phyloP scores from a whole-genome alignment of 2,113 vertebrate genomes.

The Protomyctophum bolini region DNA sequence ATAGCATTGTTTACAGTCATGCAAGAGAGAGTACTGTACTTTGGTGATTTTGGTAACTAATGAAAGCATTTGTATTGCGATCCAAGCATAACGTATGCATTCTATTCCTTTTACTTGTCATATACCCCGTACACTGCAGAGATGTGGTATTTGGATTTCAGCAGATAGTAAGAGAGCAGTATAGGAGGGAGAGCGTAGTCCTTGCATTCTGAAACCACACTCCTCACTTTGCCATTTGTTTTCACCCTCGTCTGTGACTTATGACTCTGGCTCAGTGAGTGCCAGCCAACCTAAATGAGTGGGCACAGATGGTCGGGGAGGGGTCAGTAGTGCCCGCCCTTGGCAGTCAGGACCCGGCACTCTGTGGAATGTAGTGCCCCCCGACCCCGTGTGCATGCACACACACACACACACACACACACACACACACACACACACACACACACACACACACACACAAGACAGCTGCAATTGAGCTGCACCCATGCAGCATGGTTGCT shows the following conservation, averaged over 20 bases:
- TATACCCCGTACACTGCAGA: not conserved
- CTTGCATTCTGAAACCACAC: conserved; percentile 36
- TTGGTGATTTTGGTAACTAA: conserved; percentile 5
- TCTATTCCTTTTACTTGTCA: not conserved
- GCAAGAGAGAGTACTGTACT: conserved; percentile 14
- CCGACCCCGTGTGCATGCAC: conserved; percentile 1
- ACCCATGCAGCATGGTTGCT: conserved; percentile 24
- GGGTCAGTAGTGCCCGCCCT: conserved; percentile 38
- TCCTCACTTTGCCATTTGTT: conserved; percentile 43
- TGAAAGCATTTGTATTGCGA: not conserved
- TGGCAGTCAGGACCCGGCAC: not conserved
- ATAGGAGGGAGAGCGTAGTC: not conserved
- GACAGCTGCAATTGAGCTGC: conserved; percentile 61
- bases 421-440: not conserved
- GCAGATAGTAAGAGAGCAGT: not conserved
- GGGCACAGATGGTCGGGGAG: conserved; percentile 48
- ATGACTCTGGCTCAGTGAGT: conserved; percentile 40
- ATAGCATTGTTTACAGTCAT: conserved; percentile 30
- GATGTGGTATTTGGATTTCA: conserved; percentile 37
- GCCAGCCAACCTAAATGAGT: conserved; percentile 39
- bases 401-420: not conserved
- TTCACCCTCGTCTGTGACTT: conserved; percentile 44
- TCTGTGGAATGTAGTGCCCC: conserved; percentile 10
- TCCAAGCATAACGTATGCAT: not conserved
- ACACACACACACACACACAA: not conserved